A percentile compares a stretch with the other conserved stretches of the same genome.
Conservation (phyloP, 2,113 vertebrate species). For the Eretmochelys imbricata region DNA sequence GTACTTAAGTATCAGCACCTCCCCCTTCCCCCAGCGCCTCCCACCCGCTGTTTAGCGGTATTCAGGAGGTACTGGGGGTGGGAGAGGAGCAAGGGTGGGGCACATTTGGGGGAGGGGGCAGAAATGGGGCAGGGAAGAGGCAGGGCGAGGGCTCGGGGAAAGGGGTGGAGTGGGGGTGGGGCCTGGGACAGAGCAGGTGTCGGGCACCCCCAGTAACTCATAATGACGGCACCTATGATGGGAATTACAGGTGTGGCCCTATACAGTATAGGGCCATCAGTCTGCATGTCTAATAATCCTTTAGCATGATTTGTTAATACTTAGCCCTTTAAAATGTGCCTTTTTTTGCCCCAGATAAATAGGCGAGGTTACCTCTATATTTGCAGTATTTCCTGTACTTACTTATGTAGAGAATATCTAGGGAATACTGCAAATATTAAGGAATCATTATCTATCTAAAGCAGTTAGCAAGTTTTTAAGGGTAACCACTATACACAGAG, state of each 20-base stretch:
- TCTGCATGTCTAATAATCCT: background rate
- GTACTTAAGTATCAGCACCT: background rate
- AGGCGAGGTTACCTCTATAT: background rate
- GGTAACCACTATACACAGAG: background rate
- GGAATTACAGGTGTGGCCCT: fast-evolving
- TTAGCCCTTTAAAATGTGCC: background rate
- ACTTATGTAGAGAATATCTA: background rate
- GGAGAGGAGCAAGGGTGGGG: too few species aligned
- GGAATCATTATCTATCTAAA: background rate
- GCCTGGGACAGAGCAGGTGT: too few species aligned
- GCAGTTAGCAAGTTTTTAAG: background rate
- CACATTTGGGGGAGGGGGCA: too few species aligned
- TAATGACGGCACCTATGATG: too few species aligned
- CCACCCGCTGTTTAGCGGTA: too few species aligned
- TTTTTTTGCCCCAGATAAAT: background rate
- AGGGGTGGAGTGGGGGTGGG: too few species aligned
- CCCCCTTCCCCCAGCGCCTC: too few species aligned
- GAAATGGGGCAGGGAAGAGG: too few species aligned
- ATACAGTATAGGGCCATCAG: background rate
- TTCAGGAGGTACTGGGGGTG: too few species aligned
- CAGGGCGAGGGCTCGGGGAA: too few species aligned
- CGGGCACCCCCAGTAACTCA: too few species aligned
- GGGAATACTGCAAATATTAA: background rate
- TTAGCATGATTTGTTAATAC: background rate
- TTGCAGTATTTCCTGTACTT: background rate